Evolutionary conservation across 2,888 invertebrate species (phyloP), one percentile per base, ranked within the genome.

Genomic region (Drosophila siamana): DNA sequence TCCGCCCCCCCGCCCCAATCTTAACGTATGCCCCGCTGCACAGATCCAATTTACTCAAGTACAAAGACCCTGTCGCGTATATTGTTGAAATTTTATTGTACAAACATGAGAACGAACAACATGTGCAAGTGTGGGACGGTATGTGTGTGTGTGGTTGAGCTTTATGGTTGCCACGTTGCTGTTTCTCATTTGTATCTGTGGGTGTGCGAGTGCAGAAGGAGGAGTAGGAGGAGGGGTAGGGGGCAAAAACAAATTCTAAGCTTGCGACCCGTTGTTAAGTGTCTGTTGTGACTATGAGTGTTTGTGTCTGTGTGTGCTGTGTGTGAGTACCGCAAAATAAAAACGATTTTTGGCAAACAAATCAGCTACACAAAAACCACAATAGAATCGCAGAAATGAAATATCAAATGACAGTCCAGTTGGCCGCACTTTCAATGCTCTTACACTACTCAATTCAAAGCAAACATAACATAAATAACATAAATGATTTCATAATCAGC

Each of bases 31-130:
- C 59, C 61, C 69, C 65, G 51, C 60, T 76, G 83, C 86, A 87
- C 86, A 83, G 80, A 83, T 88, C 83, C 83, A 83, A 83, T 83
- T 83, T 88, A 83, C 86, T 88, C 88, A 88, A 83, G 83, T 86
- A 83, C 88, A 88, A 83, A 88, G 86, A 82, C 78, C 83, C 65
- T 67, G 78, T 86, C 88, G 84, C 86, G 86, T 85, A 88, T 78
- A 86, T 88, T 88, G 88, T 78, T 88, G 66, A 84, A 88, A 83
- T 86, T 83, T 88, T 83, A 83, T 83, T 83, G 86, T 88, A 66
- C 86, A 88, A 84, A 84, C 88, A 88, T 83, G 88, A 69, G 80
- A 79, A 72, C 64, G 64, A 70, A 38, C 64, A 46, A 60, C 56
- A 61, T 59, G 54, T 75, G 50, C 60, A 15, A 26, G 44, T 41